Conservation (phyloP, 2,888 invertebrate species). For the Synanthedon andrenaeformis region DNA sequence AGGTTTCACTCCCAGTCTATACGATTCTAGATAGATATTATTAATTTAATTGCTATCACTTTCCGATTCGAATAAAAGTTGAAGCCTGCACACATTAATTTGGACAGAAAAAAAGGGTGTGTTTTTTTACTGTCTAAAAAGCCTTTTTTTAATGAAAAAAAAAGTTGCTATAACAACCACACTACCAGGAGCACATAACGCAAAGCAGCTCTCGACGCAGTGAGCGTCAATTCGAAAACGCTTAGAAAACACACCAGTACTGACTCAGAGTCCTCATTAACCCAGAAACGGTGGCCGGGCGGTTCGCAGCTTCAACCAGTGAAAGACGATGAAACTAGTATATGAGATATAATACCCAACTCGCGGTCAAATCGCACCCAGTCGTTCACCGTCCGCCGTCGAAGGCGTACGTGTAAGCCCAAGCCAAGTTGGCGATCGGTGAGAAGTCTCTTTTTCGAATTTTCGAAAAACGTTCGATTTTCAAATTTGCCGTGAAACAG, state of each 20-base stretch:
- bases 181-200: constrained; percentile 46
- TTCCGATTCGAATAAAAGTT: no score
- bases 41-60: no score
- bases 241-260: constrained; percentile 52
- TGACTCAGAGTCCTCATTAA: constrained; percentile 58
- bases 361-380: constrained; percentile 23
- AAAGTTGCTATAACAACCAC: not conserved
- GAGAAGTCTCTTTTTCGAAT: constrained; percentile 9
- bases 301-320: constrained; percentile 41
- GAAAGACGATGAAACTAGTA: constrained; percentile 65
- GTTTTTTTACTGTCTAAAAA: no score
- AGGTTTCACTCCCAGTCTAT: no score
- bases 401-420: constrained; percentile 23
- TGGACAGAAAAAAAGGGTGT: no score
- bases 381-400: constrained; percentile 30
- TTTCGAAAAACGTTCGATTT: constrained; percentile 16
- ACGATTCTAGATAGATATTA: no score
- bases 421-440: constrained; percentile 4
- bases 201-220: constrained; percentile 28
- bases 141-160: not conserved
- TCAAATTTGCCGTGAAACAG: constrained; percentile 9
- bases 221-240: constrained; percentile 56
- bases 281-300: constrained; percentile 56
- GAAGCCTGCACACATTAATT: no score
- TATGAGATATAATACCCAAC: constrained; percentile 60